Evolutionary conservation across 2,888 invertebrate species (phyloP), one percentile per base, ranked within the genome.

Genomic region (Athrips mouffetella): DNA sequence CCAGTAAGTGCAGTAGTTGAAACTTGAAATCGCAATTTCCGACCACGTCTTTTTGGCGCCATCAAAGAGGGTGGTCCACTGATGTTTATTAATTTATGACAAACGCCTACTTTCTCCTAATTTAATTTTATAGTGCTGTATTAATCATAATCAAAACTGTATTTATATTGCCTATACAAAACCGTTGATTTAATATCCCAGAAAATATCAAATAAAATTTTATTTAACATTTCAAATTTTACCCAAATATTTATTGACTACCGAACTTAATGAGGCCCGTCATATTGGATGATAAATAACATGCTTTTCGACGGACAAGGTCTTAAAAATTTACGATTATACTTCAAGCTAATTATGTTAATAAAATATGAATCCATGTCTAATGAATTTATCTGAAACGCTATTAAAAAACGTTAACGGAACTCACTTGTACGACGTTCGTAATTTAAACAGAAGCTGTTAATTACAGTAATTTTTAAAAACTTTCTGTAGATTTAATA

Each of bases 331-430:
- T 45, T 51, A 51, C 48, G 51, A 48, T 48, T 35, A 51, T 47
- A 50, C 44, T 39, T 15, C 47, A 15, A 51, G 51, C 45, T 51
- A 45, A 48, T 51, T 48, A 51, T 51, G 51, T 51, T 45, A 51
- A 51, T 51, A 31, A 48, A 33, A 30, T 41, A 45, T 48, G 20
- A 44, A 51, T 45, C 45, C 39, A 27, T 20, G 21, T 27, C 27
- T 48, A 45, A 51, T 48, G 45, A 51, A 48, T 45, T 51, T 37
- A 42, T 44, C 33, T 35, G 33, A 45, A 30, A 42, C 42, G 31
- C 47, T 52, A 49, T 52, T 39, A 51, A 37, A 41, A 29, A 15
- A 48, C 48, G 51, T 51, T 51, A 51, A 15, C 48, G 37, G 44
- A 25, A 13, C 35, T 15, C 25, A n/a, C 37, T 5, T 11, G n/a